Evolutionary conservation across 2,888 invertebrate species (phyloP).

Genomic region (Luperina nickerlii): DNA sequence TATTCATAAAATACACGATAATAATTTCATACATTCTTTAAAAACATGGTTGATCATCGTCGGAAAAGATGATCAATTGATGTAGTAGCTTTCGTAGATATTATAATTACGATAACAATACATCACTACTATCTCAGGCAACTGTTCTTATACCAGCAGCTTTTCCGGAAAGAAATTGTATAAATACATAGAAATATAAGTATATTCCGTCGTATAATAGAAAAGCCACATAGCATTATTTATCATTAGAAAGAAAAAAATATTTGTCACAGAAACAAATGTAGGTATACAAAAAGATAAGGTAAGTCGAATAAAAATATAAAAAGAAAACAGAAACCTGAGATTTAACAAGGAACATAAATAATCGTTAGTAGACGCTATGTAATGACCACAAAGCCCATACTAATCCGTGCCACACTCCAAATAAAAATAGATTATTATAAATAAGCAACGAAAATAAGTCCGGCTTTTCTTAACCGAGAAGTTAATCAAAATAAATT

Average conservation of each 20-base stretch:
- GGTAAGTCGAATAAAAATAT: background rate
- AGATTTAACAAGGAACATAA: background rate
- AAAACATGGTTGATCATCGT: constrained; percentile 10
- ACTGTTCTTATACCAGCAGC: background rate
- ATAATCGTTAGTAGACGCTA: background rate
- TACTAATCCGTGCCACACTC: constrained; percentile 9
- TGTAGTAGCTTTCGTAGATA: constrained; percentile 7
- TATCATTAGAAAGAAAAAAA: background rate
- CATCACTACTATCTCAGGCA: constrained; percentile 29
- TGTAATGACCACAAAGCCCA: background rate
- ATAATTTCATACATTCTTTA: background rate
- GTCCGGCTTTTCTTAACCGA: constrained; percentile 7
- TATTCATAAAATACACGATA: constrained; percentile 30
- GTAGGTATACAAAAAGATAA: background rate
- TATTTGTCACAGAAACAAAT: background rate
- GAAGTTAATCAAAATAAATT: constrained; percentile 19
- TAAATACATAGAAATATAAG: constrained; percentile 18
- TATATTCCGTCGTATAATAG: background rate
- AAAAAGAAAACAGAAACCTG: background rate
- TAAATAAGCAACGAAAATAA: constrained; percentile 8
- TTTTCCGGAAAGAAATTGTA: constrained; percentile 3
- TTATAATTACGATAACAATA: constrained; percentile 49
- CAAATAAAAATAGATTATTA: constrained; percentile 6
- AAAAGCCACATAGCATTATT: background rate
- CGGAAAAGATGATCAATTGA: constrained; percentile 17